Conservation (phyloP, 2,888 invertebrate genomes). For the Salpingus planirostris region DNA sequence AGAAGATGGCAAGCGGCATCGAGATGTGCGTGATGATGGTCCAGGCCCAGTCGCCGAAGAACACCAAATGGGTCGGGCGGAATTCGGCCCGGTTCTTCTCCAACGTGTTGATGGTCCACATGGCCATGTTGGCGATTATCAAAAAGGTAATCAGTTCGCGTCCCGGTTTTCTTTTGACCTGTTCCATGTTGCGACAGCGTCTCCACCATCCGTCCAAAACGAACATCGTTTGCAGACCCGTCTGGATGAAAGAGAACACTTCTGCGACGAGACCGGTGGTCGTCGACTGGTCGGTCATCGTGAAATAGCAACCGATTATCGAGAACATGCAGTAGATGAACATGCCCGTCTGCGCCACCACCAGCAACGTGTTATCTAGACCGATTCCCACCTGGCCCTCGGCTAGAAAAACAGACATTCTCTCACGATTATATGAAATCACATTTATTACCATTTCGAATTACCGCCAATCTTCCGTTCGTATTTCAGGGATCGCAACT, state of each 20-base stretch:
- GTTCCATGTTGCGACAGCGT: conserved; percentile 70
- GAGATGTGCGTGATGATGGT: conserved; percentile 91
- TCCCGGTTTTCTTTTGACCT: conserved; percentile 81
- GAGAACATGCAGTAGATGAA: conserved; percentile 89
- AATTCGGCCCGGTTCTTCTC: conserved; percentile 87
- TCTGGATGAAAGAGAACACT: conserved; percentile 77
- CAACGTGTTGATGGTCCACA: conserved; percentile 91
- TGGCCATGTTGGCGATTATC: conserved; percentile 79
- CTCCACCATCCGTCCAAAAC: conserved; percentile 84
- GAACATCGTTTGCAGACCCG: conserved; percentile 83
- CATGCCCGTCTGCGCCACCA: conserved; percentile 86
- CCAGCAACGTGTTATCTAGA: conserved; percentile 80
- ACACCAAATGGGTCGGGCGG: conserved; percentile 83
- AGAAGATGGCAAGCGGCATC: conserved; percentile 88
- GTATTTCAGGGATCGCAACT: conserved; percentile 76
- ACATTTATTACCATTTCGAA: background rate
- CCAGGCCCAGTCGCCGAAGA: conserved; percentile 93
- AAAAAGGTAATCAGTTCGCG: conserved; percentile 90
- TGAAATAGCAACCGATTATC: conserved; percentile 87
- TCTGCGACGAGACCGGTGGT: conserved; percentile 77
- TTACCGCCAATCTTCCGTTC: conserved; percentile 48
- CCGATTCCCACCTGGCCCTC: conserved; percentile 25
- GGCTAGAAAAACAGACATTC: conserved; percentile 12
- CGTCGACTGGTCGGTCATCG: conserved; percentile 63
- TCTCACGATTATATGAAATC: too few species aligned